A percentile compares a stretch with the other conserved stretches of the same genome.
Conservation (phyloP, 92 coral and sea anemone species). For the Epizoanthus stellaris region DNA sequence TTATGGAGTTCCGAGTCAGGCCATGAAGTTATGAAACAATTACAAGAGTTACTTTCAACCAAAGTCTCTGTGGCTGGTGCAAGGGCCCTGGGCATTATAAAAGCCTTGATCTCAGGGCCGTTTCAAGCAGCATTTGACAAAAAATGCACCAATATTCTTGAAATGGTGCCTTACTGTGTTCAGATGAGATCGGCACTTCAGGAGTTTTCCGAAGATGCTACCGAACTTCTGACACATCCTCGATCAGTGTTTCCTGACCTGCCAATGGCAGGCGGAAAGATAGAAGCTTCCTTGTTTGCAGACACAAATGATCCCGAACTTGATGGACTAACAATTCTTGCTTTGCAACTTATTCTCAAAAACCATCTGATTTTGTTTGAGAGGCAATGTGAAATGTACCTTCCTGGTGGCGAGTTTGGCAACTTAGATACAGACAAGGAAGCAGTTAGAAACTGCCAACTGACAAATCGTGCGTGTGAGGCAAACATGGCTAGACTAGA, state of each 20-base stretch:
- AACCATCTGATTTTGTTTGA: conserved; percentile 22
- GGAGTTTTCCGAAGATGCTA: conserved; percentile 26
- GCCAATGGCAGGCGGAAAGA: not conserved
- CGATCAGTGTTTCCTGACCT: not conserved
- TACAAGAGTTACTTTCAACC: too few species aligned
- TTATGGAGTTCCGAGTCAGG: too few species aligned
- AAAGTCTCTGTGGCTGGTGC: not conserved
- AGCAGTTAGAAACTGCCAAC: conserved; percentile 11
- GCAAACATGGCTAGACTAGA: too few species aligned
- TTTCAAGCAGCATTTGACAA: conserved; percentile 29
- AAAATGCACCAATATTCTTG: conserved; percentile 3
- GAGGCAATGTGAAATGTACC: conserved; percentile 24
- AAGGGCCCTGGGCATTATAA: not conserved
- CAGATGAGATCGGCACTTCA: conserved; percentile 24
- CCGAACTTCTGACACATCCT: conserved; percentile 11
- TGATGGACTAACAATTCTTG: not conserved
- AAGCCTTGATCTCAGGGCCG: conserved; percentile 22
- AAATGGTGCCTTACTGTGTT: conserved; percentile 16
- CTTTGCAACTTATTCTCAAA: conserved; percentile 1
- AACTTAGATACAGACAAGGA: conserved; percentile 13
- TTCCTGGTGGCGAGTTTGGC: conserved; percentile 26
- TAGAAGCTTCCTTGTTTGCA: conserved; percentile 13
- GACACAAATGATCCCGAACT: conserved; percentile 18
- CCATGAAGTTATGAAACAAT: too few species aligned
- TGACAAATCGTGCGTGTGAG: not conserved